Conservation (phyloP, 2,888 invertebrate genomes). For the Hirtodrosophila duncani region DNA sequence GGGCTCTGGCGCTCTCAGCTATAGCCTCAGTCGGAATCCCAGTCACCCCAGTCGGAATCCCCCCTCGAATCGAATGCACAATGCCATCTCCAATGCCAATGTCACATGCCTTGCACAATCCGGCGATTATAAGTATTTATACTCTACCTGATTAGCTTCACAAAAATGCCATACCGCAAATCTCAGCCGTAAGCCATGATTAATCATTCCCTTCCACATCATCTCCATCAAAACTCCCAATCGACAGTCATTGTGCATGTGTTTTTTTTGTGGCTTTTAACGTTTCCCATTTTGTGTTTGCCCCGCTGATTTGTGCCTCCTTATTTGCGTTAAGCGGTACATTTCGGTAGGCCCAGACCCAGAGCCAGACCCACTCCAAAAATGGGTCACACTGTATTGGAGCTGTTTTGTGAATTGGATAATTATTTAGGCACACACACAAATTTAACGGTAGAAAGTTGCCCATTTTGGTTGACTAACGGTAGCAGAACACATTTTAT, state of each 20-base stretch:
- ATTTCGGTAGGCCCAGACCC: too few relatives aligned
- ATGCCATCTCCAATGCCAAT: slow-evolving; percentile 33
- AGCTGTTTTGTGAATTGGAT: slow-evolving; percentile 5
- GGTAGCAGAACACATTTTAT: too few relatives aligned
- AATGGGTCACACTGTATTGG: too few relatives aligned
- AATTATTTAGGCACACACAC: slow-evolving; percentile 31
- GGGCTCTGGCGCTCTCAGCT: too few relatives aligned
- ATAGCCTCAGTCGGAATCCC: slow-evolving; percentile 5
- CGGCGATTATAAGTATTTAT: slow-evolving; percentile 6
- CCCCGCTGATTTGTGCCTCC: slow-evolving; percentile 47
- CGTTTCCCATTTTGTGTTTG: slow-evolving; percentile 41
- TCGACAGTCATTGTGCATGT: too few relatives aligned
- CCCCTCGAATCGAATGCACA: slow-evolving; percentile 21
- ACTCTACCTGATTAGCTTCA: too few relatives aligned
- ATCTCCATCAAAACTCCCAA: too few relatives aligned
- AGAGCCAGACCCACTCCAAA: too few relatives aligned
- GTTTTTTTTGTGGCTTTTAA: slow-evolving; percentile 12
- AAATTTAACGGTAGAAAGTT: slow-evolving; percentile 52
- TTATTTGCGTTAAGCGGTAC: too few relatives aligned
- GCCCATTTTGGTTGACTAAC: slow-evolving; percentile 39
- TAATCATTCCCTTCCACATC: slow-evolving; percentile 3
- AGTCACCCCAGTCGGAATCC: neutral
- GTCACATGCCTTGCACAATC: too few relatives aligned
- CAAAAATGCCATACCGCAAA: too few relatives aligned
- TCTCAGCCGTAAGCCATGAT: neutral